Base-by-base conservation (phyloP, 2,888 invertebrate genomes). In the Caenorhabditis plicata region DNA sequence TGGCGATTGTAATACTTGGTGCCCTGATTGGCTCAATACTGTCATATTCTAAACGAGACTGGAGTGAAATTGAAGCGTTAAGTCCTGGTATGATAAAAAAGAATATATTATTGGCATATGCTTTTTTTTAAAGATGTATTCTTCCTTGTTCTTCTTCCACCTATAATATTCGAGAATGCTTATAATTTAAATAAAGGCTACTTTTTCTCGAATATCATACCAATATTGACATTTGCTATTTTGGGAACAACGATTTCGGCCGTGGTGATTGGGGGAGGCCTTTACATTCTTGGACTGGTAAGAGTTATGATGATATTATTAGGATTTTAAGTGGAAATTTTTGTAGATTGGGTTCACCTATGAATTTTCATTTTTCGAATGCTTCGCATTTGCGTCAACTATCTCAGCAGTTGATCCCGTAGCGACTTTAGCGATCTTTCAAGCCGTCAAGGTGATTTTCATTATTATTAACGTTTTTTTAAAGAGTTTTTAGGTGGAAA, bases 371-470 rank as follows among this genome's bases (percentile, higher is more conserved):
- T 91, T 95, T 83, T 90, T 94, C 7, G 94, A 98, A 83, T 94
- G 95, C 50, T 96, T 96, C 85, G 96, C 96, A 1, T 98, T 98
- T 85, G 96, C 96, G 7, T 93, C 95, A 0, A 84, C 94, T 58
- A 95, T 98, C 82, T 96, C 95, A 2, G 98, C 98, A 23, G 96
- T 98, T 4, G 98, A 98, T 85, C 98, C 98, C 0, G 96, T 98
- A 0, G 96, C 96, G 4, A 99, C 98, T 0, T 89, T 98, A 25
- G 96, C 98, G 9, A 98, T 98, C 71, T 98, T 98, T 81, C 93
- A 96, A 54, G 78, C 76, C n/a, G 68, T 78, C 22, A 79, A 79
- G 40, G 75, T 69, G 7, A 45, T 19, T 11, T n/a, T 40, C 27
- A 22, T 20, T 42, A 20, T 43, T 43, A n/a, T 13, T 25, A 26